Percentiles rank a stretch among this genome's conserved stretches.
phyloP scores from a whole-genome alignment of 2,113 vertebrate genomes.

The Gavialis gangeticus region DNA sequence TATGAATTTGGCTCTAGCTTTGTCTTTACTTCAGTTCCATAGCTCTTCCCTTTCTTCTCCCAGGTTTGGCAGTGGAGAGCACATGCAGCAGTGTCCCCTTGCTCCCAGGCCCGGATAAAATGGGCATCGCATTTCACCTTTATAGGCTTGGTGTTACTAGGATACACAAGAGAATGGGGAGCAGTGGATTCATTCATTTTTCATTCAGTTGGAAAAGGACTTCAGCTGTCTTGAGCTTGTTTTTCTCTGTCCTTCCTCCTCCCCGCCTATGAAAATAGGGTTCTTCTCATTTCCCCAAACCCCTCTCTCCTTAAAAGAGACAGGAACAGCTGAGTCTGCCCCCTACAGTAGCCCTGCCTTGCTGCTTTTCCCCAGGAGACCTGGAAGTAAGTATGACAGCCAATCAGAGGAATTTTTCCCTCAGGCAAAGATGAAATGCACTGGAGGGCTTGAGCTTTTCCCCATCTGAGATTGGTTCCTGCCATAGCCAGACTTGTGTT shows the following conservation, averaged over 20 bases:
- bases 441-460: rapidly evolving
- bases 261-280: conserved; percentile 45
- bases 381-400: neutral
- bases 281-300: conserved; percentile 15
- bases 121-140: neutral
- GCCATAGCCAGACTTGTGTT: neutral
- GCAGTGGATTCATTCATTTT: too few species aligned
- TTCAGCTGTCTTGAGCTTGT: neutral
- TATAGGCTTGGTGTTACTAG: neutral
- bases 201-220: too few species aligned
- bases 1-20: neutral
- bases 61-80: neutral
- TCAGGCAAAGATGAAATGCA: neutral
- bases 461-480: neutral
- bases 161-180: neutral
- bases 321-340: neutral
- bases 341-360: neutral
- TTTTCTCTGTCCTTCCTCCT: conserved; percentile 12
- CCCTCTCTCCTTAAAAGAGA: neutral
- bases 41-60: neutral
- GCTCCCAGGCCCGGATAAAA: neutral
- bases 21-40: neutral
- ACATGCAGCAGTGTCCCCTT: neutral
- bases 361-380: neutral
- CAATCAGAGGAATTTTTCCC: neutral